These are phyloP conservation scores for Cecropterus lyciades DNA, from an alignment of 1,140 invertebrate species.

Conservation along the genomic window DNA sequence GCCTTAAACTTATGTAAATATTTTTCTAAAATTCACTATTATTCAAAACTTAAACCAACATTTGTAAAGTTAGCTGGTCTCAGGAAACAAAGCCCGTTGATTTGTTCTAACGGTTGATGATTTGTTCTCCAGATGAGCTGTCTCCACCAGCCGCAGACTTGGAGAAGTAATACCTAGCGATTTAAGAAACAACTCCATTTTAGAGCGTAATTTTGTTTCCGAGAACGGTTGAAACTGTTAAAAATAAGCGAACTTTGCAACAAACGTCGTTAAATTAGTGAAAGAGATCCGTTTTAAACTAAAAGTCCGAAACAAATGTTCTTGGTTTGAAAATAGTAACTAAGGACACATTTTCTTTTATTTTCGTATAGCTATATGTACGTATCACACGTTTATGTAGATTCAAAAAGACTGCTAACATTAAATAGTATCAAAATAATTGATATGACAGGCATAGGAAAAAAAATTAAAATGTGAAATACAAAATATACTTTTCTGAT, in stretches of 20 bases:
- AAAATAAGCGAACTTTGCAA: conserved; percentile 22
- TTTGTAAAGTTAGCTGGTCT: background rate
- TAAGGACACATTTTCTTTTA: no score
- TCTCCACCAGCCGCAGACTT: conserved; percentile 27
- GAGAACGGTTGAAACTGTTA: conserved; percentile 18
- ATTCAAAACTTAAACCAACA: background rate
- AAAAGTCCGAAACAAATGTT: background rate
- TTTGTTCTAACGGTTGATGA: conserved; percentile 31
- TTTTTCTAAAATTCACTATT: background rate
- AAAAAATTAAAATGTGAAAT: no score
- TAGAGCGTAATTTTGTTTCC: conserved; percentile 30
- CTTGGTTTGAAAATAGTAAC: background rate
- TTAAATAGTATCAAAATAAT: no score
- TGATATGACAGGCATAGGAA: no score
- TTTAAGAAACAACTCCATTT: conserved; percentile 30
- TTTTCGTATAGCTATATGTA: no score
- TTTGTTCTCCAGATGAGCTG: conserved; percentile 28
- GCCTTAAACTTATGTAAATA: no score
- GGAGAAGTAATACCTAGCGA: conserved; percentile 27
- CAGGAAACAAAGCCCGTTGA: conserved; percentile 25
- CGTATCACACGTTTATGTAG: no score
- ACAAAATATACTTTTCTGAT: no score
- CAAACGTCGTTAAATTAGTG: conserved; percentile 2
- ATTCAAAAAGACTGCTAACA: no score
- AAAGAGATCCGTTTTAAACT: background rate